Base-by-base conservation (phyloP, 1,140 invertebrate species). In the Chrysomallon squamiferum region DNA sequence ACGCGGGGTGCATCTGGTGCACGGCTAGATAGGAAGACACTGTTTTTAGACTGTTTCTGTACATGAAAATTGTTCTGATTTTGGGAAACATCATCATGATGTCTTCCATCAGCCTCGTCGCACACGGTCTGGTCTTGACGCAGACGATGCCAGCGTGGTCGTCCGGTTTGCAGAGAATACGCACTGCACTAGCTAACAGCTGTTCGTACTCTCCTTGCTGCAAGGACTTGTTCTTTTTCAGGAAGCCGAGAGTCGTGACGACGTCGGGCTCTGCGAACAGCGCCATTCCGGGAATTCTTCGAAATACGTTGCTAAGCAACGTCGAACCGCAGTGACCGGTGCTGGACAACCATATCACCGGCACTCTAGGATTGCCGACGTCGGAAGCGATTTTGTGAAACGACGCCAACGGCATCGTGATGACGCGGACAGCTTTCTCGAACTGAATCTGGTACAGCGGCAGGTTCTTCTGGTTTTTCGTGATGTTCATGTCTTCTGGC, bases 351-450 rank as follows among this genome's bases (percentile, higher is more conserved):
- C 75, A 77, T n/a, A 80, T 73, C 0, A 82, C 71, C 1, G 77
- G 74, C 18, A 77, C 59, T 41, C 69, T 62, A 0, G 81, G 81
- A 22, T 74, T 66, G 11, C 81, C 81, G 2, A 80, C 66, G 64
- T 82, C 81, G 35, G 75, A 75, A 18, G 81, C 80, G 25, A 79
- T 71, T 65, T 80, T 80, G 63, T 81, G 76, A 65, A 82, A 83
- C 3, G 77, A 76, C 13, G 77, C 77, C 15, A 80, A 59, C 2
- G 81, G 81, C 65, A 83, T 77, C 9, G 72, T 77, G 32, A 83
- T 80, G 25, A 82, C 49, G 47, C 73, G 68, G n/a, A 75, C 66
- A 0, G 80, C 80, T 45, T 73, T 66, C 32, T 68, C 56, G 63
- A 79, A 83, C 67, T 82, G 80, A 15, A 75, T 67, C 20, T 74